Base-by-base conservation (phyloP, 2,888 invertebrate genomes). In the Pristionchus maxplancki region DNA sequence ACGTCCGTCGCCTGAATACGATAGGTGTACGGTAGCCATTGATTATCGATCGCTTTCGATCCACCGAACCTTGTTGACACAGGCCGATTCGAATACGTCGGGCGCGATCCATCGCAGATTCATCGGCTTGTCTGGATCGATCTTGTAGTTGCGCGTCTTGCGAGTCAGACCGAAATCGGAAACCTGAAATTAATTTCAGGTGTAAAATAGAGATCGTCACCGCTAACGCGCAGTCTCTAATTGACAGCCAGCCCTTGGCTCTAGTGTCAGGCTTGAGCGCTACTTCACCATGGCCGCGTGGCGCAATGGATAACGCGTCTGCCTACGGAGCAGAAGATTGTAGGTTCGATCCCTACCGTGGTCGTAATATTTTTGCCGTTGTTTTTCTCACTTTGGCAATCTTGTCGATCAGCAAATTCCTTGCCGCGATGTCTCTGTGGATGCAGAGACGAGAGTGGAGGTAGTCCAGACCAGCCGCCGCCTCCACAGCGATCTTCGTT, bases 281-380 rank as follows among this genome's bases (percentile, higher is more conserved):
- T n/a, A n/a, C n/a, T n/a, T n/a, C n/a, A n/a, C 6, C 53, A 87
- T 89, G 89, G 89, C 89, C 89, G 89, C 78, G 90, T 91, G 90
- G 91, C 91, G 90, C 90, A 91, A 90, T 91, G 91, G 90, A 91
- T 90, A 91, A 91, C 90, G 93, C 94, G 94, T 94, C 94, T 92
- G 93, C 91, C 94, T 94, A 94, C 94, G 94, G 92, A 94, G 92
- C 94, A 92, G 94, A 93, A 94, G 94, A 94, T 94, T 94, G 93
- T 91, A 94, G 94, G 93, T 94, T 94, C 94, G 94, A 94, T 91
- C 93, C 94, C 94, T 93, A 93, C 90, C 91, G 87, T 86, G 89
- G 88, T 90, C 90, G 90, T 9, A 67, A 81, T 40, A 20, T 82
- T 64, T 82, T 82, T 6, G 8, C 11, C n/a, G n/a, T n/a, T n/a